These are phyloP conservation scores for Mormyrops attenuatus DNA, from an alignment of 2,797 vertebrate genomes.

Conservation along the genomic window DNA sequence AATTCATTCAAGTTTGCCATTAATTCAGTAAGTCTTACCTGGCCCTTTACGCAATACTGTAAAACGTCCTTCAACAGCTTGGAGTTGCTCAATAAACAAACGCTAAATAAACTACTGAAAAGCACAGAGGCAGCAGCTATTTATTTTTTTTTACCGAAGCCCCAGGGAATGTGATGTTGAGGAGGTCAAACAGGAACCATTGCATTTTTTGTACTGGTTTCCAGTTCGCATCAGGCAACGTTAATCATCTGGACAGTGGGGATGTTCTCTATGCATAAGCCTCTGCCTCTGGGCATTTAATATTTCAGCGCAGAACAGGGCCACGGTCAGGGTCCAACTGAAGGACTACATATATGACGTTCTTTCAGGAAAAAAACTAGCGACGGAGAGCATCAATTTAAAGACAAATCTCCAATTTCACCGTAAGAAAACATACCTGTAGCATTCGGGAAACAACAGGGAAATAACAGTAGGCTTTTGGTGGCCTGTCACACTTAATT, in stretches of 20 bases:
- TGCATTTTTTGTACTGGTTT: neutral
- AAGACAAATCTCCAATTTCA: neutral
- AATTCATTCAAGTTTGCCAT: neutral
- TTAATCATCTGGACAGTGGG: constrained; percentile 14
- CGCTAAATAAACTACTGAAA: neutral
- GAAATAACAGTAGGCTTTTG: neutral
- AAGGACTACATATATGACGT: neutral
- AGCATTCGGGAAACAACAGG: neutral
- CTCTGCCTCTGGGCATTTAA: neutral
- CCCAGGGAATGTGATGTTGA: neutral
- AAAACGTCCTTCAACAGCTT: neutral
- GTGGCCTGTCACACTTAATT: neutral
- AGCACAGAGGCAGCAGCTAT: neutral
- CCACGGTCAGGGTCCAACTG: neutral
- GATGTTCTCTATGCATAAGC: neutral
- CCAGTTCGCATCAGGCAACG: neutral
- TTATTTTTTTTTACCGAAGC: neutral
- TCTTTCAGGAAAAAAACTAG: neutral
- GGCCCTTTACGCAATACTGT: neutral
- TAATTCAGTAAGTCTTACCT: neutral
- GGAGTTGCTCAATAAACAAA: neutral
- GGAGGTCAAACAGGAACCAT: neutral
- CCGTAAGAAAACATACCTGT: neutral
- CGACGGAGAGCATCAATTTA: neutral
- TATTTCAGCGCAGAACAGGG: neutral